Evolutionary conservation across 2,113 vertebrate species (phyloP), one percentile per base, ranked within the genome.

Genomic region (Bos javanicus): DNA sequence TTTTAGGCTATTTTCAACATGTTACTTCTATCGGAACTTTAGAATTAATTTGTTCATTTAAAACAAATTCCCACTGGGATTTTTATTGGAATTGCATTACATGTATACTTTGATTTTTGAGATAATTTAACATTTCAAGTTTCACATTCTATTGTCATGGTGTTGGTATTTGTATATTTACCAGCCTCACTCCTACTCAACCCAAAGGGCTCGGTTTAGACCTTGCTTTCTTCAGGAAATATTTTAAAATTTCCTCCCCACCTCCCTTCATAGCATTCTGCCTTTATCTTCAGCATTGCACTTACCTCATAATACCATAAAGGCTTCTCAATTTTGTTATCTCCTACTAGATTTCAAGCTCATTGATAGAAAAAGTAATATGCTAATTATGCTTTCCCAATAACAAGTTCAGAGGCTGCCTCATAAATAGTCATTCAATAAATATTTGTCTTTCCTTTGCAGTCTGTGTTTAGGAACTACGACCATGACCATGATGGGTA

Each of bases 381-480:
- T 25, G 3, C 46, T 28, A 33, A 5, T 62, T 62, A 87, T n/a
- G 54, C 33, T 96, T 64, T 82, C 33, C 5, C 23, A 74, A 6
- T 82, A 19, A 78, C 11, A 67, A 81, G 56, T 85, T 90, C 30
- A 81, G 64, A 88, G 43, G 33, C 59, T 60, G 19, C 46, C 43
- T 95, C n/a, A 62, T 23, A n/a, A 17, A 23, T 19, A 28, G 4
- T 30, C 43, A 64, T 74, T 91, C 21, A 56, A 3, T 95, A 93
- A 93, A 94, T 56, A n/a, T 67, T 81, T 91, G 59, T 97, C n/a
- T 96, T 81, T 97, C 33, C 89, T 98, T 94, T n/a, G 59, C 96
- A 99, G 99, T 99, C 99, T 98, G 99, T 99, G 90, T 99, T 99
- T 98, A 99, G 99, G 97, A 99, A 99, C 98, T 99, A 99, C 1